Evolutionary conservation across 2,888 invertebrate species (phyloP).

Genomic region (Campoplex nolae): DNA sequence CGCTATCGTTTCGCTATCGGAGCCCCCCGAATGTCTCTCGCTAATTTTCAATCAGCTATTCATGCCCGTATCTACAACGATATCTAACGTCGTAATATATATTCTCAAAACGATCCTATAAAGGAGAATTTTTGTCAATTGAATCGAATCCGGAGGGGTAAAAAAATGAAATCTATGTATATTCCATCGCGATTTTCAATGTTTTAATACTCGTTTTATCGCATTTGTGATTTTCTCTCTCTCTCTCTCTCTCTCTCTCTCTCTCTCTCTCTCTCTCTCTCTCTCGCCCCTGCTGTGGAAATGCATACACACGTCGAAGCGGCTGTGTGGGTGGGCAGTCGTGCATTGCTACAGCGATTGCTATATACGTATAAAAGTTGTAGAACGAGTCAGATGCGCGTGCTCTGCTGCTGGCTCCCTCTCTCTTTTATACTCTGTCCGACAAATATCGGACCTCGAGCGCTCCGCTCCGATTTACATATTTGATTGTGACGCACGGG

Average conservation of each 20-base stretch:
- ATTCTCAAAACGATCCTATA: constrained; percentile 18
- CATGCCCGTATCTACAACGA: constrained; percentile 41
- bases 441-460: constrained; percentile 74
- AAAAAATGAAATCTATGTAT: constrained; percentile 32
- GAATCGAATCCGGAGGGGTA: constrained; percentile 14
- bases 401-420: constrained; percentile 41
- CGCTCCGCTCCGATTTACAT: constrained; percentile 76
- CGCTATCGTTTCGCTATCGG: constrained; percentile 21
- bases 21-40: constrained; percentile 12
- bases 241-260: neutral
- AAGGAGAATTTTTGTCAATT: constrained; percentile 7
- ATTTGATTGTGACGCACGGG: constrained; percentile 79
- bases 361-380: constrained; percentile 31
- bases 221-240: constrained; percentile 19
- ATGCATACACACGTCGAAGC: constrained; percentile 17
- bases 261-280: constrained; percentile 3
- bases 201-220: constrained; percentile 51
- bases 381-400: constrained; percentile 51
- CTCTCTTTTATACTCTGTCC: constrained; percentile 64
- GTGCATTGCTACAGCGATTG: constrained; percentile 38
- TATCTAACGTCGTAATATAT: constrained; percentile 25
- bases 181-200: constrained; percentile 54
- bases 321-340: constrained; percentile 57
- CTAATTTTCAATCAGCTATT: constrained; percentile 61
- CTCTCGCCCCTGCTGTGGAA: constrained; percentile 3